phyloP scores from a whole-genome alignment of 1,140 invertebrate genomes.

The Ceratitis capitata region DNA sequence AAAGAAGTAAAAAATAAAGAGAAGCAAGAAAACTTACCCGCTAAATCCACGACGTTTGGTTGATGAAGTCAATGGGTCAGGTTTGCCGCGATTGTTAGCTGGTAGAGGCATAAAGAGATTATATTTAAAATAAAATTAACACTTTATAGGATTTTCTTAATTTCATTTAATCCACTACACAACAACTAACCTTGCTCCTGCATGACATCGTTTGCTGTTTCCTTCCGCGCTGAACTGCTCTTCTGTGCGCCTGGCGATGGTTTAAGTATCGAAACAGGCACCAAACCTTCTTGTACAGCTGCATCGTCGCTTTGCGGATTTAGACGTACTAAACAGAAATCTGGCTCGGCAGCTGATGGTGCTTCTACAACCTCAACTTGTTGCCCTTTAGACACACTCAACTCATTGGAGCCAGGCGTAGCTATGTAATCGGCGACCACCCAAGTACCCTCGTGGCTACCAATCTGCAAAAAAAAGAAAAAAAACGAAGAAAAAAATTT shows the following conservation, averaged over 20 bases:
- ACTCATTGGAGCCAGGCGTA: constrained; percentile 73
- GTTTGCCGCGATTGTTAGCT: constrained; percentile 58
- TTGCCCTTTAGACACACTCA: constrained; percentile 85
- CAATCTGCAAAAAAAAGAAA: constrained; percentile 68
- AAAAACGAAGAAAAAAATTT: not conserved
- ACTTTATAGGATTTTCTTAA: constrained; percentile 9
- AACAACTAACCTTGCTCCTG: constrained; percentile 59
- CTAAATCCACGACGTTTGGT: constrained; percentile 80
- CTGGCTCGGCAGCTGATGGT: constrained; percentile 67
- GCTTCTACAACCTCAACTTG: constrained; percentile 91
- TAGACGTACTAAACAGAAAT: constrained; percentile 73
- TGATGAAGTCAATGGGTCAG: constrained; percentile 68
- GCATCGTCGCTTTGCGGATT: constrained; percentile 68
- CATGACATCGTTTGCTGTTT: constrained; percentile 53
- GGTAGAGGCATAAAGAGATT: constrained; percentile 27
- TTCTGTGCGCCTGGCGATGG: constrained; percentile 72
- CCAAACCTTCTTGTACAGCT: constrained; percentile 80
- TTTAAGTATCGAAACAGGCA: constrained; percentile 84
- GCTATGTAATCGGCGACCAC: constrained; percentile 85
- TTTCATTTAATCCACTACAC: constrained; percentile 15
- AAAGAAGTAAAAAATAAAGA: too few relatives aligned
- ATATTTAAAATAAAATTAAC: constrained; percentile 38
- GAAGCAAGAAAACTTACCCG: constrained; percentile 72
- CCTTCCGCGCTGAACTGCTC: constrained; percentile 49
- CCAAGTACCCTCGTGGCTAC: constrained; percentile 85